phyloP scores from a whole-genome alignment of 2,797 vertebrate genomes.

The Squalus acanthias region DNA sequence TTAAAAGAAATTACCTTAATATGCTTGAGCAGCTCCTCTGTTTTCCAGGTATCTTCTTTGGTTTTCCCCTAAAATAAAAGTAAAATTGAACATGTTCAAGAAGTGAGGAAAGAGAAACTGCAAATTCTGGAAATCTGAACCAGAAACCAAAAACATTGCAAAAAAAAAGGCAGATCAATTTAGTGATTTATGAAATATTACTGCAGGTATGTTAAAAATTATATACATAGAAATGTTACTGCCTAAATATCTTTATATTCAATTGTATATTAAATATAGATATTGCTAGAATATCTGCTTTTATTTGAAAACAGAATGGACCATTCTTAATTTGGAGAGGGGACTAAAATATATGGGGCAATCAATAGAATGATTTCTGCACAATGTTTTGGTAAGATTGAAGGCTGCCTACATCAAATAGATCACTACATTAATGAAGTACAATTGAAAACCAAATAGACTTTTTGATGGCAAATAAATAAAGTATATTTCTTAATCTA shows the following conservation, averaged over 20 bases:
- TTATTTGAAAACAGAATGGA: neutral
- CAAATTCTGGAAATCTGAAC: neutral
- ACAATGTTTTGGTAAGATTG: neutral
- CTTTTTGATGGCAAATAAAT: neutral
- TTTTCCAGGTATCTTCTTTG: constrained; percentile 90
- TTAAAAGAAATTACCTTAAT: constrained; percentile 61
- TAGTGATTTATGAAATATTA: neutral
- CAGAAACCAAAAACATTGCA: neutral
- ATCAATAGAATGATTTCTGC: neutral
- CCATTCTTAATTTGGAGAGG: neutral
- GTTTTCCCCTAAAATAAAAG: constrained; percentile 63
- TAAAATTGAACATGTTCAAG: neutral
- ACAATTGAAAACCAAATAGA: neutral
- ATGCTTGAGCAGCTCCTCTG: constrained; percentile 77
- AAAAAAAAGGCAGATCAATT: neutral
- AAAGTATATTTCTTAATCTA: neutral
- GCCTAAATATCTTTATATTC: neutral
- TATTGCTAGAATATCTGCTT: neutral
- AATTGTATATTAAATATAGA: neutral
- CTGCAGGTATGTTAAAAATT: neutral
- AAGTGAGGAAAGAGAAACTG: neutral
- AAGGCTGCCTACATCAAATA: neutral
- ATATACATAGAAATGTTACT: neutral
- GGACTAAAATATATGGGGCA: neutral
- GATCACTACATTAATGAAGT: neutral